A percentile compares a stretch with the other conserved stretches of the same genome.
phyloP scores from a whole-genome alignment of 2,888 invertebrate genomes.

The Tenthredo amoena region DNA sequence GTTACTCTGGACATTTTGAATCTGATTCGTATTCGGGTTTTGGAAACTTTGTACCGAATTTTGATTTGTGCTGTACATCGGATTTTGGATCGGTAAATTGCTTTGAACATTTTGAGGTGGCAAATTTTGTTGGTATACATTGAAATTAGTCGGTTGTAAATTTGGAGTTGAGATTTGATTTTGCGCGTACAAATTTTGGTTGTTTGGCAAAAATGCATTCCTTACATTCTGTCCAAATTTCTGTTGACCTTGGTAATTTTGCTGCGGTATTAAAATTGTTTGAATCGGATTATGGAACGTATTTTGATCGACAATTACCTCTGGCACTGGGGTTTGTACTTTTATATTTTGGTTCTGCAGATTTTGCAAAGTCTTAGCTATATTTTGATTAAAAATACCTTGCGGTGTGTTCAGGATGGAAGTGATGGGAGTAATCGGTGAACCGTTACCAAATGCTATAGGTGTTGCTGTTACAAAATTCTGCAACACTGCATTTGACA shows the following conservation, averaged over 20 bases:
- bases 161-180: conserved; percentile 61
- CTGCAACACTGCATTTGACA: conserved; percentile 76
- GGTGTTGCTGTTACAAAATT: conserved; percentile 66
- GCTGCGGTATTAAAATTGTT: conserved; percentile 65
- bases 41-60: conserved; percentile 58
- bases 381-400: conserved; percentile 52
- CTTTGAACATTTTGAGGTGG: conserved; percentile 5
- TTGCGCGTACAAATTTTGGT: conserved; percentile 68
- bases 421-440: conserved; percentile 65
- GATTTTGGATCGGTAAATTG: conserved; percentile 7
- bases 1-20: conserved; percentile 25
- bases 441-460: conserved; percentile 36
- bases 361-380: conserved; percentile 53
- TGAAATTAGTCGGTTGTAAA: conserved; percentile 38
- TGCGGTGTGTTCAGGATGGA: conserved; percentile 66
- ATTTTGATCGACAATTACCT: conserved; percentile 73
- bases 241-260: conserved; percentile 57
- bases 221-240: conserved; percentile 63
- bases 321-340: conserved; percentile 67
- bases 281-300: conserved; percentile 69
- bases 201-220: conserved; percentile 66
- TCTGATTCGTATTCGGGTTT: conserved; percentile 52
- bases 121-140: not conserved
- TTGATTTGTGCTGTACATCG: conserved; percentile 52
- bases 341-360: conserved; percentile 61